Evolutionary conservation across 2,888 invertebrate genomes (phyloP).

Genomic region (Eurois occulta): DNA sequence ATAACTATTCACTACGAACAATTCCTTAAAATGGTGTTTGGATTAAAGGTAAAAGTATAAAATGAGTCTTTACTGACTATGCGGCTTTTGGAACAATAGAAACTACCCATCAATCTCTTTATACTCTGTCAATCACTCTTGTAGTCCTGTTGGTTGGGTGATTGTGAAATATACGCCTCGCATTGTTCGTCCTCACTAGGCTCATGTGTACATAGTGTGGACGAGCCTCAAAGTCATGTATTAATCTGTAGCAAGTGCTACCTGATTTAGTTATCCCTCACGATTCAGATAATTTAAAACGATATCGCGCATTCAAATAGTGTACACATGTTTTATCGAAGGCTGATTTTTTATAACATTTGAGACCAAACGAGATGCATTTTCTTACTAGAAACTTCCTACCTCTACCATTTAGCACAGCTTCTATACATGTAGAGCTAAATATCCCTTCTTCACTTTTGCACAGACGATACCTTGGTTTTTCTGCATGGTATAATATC

Average conservation of each 20-base stretch:
- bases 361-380: conserved; percentile 22
- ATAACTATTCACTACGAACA: conserved; percentile 99
- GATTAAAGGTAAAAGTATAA: conserved; percentile 91
- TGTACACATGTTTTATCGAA: conserved; percentile 10
- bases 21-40: conserved; percentile 97
- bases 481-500: conserved; percentile 33
- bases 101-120: conserved; percentile 17
- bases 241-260: neutral
- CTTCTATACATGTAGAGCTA: conserved; percentile 11
- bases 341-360: conserved; percentile 31
- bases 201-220: neutral
- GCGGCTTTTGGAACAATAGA: conserved; percentile 6
- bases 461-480: conserved; percentile 6
- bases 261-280: neutral
- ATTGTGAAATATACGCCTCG: conserved; percentile 41
- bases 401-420: conserved; percentile 4
- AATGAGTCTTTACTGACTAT: conserved; percentile 27
- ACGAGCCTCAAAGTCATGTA: conserved; percentile 3
- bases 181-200: neutral
- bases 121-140: conserved; percentile 27
- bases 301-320: neutral
- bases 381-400: neutral
- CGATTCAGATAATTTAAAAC: neutral
- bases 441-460: neutral
- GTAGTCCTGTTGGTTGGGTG: conserved; percentile 6